Conservation (phyloP, 1,140 invertebrate genomes). For the Drosophila willistoni region DNA sequence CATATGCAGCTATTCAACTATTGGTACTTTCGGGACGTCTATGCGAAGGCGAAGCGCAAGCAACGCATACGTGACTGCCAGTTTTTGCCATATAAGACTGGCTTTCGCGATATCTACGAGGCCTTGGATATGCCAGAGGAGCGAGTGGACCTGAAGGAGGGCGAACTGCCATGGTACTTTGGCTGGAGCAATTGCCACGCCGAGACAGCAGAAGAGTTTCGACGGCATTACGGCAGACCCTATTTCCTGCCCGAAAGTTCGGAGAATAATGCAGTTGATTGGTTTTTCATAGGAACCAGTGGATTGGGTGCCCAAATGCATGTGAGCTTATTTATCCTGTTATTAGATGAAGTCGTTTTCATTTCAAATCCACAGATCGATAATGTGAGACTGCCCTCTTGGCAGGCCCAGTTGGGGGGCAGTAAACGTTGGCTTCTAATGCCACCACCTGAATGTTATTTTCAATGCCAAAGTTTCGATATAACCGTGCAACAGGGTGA, state of each 20-base stretch:
- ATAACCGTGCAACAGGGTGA: conserved; percentile 92
- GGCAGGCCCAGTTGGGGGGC: conserved; percentile 96
- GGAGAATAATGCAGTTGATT: conserved; percentile 94
- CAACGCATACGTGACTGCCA: conserved; percentile 88
- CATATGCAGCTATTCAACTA: conserved; percentile 86
- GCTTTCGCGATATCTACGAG: conserved; percentile 87
- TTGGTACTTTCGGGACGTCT: conserved; percentile 91
- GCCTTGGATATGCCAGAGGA: conserved; percentile 90
- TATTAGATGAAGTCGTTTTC: too few species aligned
- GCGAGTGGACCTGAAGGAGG: conserved; percentile 86
- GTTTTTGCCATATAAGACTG: conserved; percentile 96
- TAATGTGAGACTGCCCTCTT: conserved; percentile 94
- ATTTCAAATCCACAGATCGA: conserved; percentile 88
- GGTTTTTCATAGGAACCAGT: conserved; percentile 98
- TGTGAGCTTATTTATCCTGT: conserved; percentile 84
- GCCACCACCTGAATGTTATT: conserved; percentile 94
- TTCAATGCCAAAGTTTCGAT: conserved; percentile 88
- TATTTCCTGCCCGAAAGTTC: conserved; percentile 94
- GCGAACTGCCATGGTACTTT: conserved; percentile 91
- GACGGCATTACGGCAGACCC: conserved; percentile 91
- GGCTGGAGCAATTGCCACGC: conserved; percentile 97
- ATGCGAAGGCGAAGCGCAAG: conserved; percentile 85
- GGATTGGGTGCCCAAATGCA: conserved; percentile 97
- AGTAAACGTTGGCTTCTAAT: conserved; percentile 93
- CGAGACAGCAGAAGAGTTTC: conserved; percentile 88